Conservation (phyloP, 2,113 vertebrate species). For the Otocyon megalotis region DNA sequence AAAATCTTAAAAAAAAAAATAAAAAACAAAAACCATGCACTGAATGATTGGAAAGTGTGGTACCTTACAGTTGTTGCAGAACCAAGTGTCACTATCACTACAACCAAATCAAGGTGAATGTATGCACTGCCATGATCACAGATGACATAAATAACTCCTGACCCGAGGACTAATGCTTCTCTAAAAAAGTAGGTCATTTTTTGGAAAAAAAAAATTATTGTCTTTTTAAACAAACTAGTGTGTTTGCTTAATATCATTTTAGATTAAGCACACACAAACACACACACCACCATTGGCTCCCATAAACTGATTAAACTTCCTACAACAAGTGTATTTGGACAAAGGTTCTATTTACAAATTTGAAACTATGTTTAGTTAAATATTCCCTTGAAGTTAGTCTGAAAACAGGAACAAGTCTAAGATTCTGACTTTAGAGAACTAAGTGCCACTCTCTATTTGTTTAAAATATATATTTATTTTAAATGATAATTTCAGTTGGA, state of each 20-base stretch:
- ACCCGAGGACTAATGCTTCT: background rate
- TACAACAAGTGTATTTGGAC: background rate
- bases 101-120: background rate
- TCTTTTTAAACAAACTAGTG: background rate
- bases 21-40: background rate
- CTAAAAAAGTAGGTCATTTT: background rate
- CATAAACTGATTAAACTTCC: background rate
- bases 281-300: background rate
- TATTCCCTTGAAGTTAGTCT: background rate
- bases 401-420: conserved; percentile 26
- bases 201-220: background rate
- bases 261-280: background rate
- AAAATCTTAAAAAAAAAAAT: too few relatives aligned
- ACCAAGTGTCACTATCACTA: background rate
- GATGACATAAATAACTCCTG: background rate
- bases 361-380: background rate
- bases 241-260: conserved; percentile 36
- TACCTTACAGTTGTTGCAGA: background rate
- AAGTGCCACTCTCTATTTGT: background rate
- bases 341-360: conserved; percentile 3
- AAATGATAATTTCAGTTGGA: background rate
- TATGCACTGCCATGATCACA: background rate
- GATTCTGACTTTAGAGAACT: background rate
- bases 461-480: background rate
- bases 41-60: background rate